phyloP scores from a whole-genome alignment of 2,113 vertebrate species.

The Suncus etruscus region DNA sequence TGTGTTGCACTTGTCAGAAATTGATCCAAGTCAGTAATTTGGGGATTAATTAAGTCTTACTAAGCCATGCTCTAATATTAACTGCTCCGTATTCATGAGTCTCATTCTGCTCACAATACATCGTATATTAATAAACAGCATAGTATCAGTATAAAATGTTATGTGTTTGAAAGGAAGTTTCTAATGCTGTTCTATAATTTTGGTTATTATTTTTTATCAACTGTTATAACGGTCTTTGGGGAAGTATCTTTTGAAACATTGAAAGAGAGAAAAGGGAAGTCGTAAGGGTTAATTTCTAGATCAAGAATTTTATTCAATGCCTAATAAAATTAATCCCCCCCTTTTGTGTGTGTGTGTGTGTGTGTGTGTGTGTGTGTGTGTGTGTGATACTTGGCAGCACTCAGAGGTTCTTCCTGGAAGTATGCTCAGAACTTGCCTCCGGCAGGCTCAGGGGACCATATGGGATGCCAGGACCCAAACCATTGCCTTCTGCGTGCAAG shows the following conservation, averaged over 20 bases:
- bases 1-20: slow-evolving; percentile 4
- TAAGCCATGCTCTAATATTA: slow-evolving; percentile 1
- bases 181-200: slow-evolving; percentile 29
- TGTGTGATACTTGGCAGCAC: too few relatives aligned
- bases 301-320: neutral
- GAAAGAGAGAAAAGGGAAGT: neutral
- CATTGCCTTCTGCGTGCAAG: too few relatives aligned
- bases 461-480: too few relatives aligned
- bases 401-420: too few relatives aligned
- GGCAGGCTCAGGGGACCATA: too few relatives aligned
- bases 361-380: too few relatives aligned
- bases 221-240: neutral
- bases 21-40: slow-evolving; percentile 6
- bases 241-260: slow-evolving; percentile 46
- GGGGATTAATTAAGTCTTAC: neutral
- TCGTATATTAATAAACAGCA: slow-evolving; percentile 10
- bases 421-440: too few relatives aligned
- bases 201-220: slow-evolving; percentile 2
- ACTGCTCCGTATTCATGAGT: neutral
- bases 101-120: slow-evolving; percentile 36
- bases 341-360: too few relatives aligned
- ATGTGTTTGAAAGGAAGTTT: neutral
- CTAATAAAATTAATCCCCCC: neutral
- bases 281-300: slow-evolving; percentile 15
- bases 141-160: slow-evolving; percentile 25